These are phyloP conservation scores for Trachymyrmex cornetzi DNA, from an alignment of 1,140 invertebrate genomes.

Conservation along the genomic window DNA sequence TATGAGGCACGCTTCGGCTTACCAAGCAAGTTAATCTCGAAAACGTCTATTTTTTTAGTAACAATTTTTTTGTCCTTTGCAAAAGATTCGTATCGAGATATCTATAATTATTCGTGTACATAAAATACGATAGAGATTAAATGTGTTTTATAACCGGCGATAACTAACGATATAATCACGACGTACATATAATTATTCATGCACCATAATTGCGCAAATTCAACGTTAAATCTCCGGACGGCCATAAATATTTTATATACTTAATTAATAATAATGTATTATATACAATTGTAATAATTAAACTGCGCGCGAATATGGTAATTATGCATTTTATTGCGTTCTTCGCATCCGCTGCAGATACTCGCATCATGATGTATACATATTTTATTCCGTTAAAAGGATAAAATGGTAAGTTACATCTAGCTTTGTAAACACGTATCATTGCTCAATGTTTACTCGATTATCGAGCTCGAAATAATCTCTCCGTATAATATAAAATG, in stretches of 20 bases:
- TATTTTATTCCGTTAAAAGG: not conserved
- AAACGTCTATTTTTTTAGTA: not conserved
- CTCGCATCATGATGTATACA: too few relatives aligned
- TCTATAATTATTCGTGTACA: not conserved
- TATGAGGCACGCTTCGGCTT: not conserved
- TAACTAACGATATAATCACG: not conserved
- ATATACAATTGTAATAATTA: conserved; percentile 32
- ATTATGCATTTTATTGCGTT: conserved; percentile 6
- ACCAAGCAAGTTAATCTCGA: not conserved
- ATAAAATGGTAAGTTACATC: conserved; percentile 9
- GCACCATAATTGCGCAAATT: not conserved
- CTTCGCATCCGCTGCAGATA: not conserved
- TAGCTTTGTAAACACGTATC: not conserved
- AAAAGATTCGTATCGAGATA: not conserved
- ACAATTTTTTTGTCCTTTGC: not conserved
- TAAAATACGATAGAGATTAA: conserved; percentile 8
- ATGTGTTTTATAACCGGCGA: not conserved
- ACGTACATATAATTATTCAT: conserved; percentile 3
- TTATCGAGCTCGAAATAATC: not conserved
- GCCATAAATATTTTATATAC: conserved; percentile 17
- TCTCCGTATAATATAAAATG: not conserved
- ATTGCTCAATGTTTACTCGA: not conserved
- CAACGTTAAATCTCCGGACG: conserved; percentile 14
- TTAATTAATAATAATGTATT: conserved; percentile 16
- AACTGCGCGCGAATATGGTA: not conserved